Percentiles rank a stretch among this genome's conserved stretches.
These are phyloP conservation scores for Oligia strigilis DNA, from an alignment of 2,888 invertebrate genomes.

Conservation along the genomic window DNA sequence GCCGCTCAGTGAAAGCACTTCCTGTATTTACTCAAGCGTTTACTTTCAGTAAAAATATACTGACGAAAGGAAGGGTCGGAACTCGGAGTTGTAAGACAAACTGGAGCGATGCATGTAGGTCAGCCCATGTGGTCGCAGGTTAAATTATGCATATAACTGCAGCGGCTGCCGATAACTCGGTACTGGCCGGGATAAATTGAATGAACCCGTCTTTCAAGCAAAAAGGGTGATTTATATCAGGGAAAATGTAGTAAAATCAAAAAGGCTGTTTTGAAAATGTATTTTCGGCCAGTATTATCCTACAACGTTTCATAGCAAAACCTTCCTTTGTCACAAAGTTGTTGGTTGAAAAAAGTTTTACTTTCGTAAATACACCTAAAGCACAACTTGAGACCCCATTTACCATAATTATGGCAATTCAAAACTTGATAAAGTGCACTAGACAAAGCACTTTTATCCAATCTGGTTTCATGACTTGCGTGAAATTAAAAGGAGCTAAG, in stretches of 20 bases:
- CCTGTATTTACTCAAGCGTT: constrained; percentile 62
- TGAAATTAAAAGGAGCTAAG: constrained; percentile 32
- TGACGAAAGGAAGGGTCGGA: constrained; percentile 62
- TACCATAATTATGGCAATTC: constrained; percentile 8
- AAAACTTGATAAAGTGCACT: constrained; percentile 38
- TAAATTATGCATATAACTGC: constrained; percentile 73
- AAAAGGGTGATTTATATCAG: constrained; percentile 13
- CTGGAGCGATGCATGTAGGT: constrained; percentile 68
- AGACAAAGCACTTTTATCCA: constrained; percentile 34
- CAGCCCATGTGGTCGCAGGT: constrained; percentile 63
- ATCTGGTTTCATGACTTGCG: constrained; percentile 29
- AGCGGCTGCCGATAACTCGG: constrained; percentile 63
- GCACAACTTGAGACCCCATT: neutral
- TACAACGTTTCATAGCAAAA: too few relatives aligned
- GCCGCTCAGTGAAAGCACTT: constrained; percentile 48
- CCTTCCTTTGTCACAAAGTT: neutral
- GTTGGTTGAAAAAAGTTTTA: neutral
- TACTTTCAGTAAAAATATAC: constrained; percentile 62
- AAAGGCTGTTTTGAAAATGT: neutral
- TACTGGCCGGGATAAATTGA: constrained; percentile 46
- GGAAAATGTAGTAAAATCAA: neutral
- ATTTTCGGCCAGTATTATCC: neutral
- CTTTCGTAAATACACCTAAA: neutral
- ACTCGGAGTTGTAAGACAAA: constrained; percentile 64
- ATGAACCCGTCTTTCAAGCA: constrained; percentile 47